Percentiles rank a stretch among this genome's conserved stretches.
phyloP scores from a whole-genome alignment of 2,797 vertebrate genomes.

The Protonibea diacanthus region DNA sequence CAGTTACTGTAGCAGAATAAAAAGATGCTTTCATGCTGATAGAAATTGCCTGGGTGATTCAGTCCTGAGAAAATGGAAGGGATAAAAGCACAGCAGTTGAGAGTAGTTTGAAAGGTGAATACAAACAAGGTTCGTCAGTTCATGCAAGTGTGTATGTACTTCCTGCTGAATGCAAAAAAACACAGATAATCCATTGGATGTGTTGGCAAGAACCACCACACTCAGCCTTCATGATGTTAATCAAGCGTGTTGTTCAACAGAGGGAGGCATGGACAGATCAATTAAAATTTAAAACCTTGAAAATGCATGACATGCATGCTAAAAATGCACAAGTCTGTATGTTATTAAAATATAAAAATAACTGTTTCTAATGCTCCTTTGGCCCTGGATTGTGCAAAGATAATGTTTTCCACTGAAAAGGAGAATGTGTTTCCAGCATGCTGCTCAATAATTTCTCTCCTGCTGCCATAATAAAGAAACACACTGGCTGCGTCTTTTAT shows the following conservation, averaged over 20 bases:
- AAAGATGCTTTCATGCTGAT: constrained; percentile 20
- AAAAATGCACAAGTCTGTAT: background rate
- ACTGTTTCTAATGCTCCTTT: background rate
- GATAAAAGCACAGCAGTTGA: background rate
- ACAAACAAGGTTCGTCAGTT: constrained; percentile 34
- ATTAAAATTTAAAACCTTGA: background rate
- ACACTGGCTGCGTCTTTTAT: constrained; percentile 3
- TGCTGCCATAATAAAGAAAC: constrained; percentile 8
- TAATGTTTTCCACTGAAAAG: background rate
- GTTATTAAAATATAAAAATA: background rate
- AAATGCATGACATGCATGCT: background rate
- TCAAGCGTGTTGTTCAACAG: constrained; percentile 3
- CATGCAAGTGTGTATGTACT: background rate
- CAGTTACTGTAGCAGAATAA: constrained; percentile 2
- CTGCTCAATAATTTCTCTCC: constrained; percentile 2
- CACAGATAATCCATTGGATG: constrained; percentile 6
- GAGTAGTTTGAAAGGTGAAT: constrained; percentile 4
- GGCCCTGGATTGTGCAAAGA: background rate
- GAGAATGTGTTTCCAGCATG: constrained; percentile 9
- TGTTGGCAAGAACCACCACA: background rate
- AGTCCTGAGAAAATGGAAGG: constrained; percentile 17
- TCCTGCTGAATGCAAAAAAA: constrained; percentile 4
- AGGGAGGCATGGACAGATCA: background rate
- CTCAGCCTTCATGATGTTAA: background rate
- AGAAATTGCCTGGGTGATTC: constrained; percentile 24